Conservation (phyloP, 2,888 invertebrate genomes). For the Drosophila nr. medialis region DNA sequence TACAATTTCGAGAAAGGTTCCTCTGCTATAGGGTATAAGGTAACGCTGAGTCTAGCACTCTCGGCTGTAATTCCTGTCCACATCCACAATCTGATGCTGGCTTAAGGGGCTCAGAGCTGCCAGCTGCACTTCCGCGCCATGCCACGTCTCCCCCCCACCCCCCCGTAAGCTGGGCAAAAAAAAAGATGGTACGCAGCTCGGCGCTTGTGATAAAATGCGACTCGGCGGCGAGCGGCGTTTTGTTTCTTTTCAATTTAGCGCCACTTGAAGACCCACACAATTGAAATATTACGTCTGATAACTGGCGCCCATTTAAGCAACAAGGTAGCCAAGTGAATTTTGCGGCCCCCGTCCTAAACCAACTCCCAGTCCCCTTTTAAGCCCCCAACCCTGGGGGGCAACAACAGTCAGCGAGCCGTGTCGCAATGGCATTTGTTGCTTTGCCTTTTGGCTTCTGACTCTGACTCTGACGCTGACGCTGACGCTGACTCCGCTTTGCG, state of each 20-base stretch:
- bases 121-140: conserved; percentile 21
- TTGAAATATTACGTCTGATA: conserved; percentile 73
- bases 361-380: not conserved
- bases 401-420: conserved; percentile 50
- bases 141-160: not conserved
- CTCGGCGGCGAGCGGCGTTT: conserved; percentile 19
- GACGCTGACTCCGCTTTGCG: conserved; percentile 23
- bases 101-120: conserved; percentile 5
- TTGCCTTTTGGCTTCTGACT: conserved; percentile 60
- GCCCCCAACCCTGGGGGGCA: not conserved
- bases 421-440: conserved; percentile 58
- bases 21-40: not conserved
- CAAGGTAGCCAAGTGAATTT: conserved; percentile 46
- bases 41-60: not conserved
- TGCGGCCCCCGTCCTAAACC: not conserved
- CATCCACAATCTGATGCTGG: not conserved
- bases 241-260: conserved; percentile 64
- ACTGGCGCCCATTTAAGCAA: conserved; percentile 53
- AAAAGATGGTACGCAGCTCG: conserved; percentile 27
- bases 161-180: not conserved
- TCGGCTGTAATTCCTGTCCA: not conserved
- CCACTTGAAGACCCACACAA: conserved; percentile 54
- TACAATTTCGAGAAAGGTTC: not conserved
- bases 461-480: conserved; percentile 17
- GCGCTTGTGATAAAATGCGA: conserved; percentile 34